These are phyloP conservation scores for Notodonta ziczac DNA, from an alignment of 2,888 invertebrate species.

Conservation along the genomic window DNA sequence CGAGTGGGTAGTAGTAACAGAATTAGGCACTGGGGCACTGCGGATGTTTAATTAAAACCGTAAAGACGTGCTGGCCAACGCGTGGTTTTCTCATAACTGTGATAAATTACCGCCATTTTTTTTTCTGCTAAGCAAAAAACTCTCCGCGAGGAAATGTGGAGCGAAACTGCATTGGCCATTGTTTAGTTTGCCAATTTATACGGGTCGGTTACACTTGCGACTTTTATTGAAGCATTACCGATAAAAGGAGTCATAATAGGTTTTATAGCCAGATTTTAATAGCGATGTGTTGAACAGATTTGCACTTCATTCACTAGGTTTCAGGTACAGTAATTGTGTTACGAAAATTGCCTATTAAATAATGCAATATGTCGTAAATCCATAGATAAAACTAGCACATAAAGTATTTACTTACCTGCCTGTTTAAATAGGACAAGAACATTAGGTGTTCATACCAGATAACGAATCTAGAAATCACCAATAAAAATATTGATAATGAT, in stretches of 20 bases:
- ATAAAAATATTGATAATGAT: no score
- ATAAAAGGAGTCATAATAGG: constrained; percentile 81
- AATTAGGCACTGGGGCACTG: constrained; percentile 70
- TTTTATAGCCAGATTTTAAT: constrained; percentile 80
- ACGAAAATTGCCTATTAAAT: constrained; percentile 1
- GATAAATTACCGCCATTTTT: constrained; percentile 65
- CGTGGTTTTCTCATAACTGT: constrained; percentile 81
- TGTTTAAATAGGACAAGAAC: no score
- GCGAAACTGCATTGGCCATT: constrained; percentile 80
- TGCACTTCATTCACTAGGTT: constrained; percentile 53
- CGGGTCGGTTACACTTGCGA: constrained; percentile 83
- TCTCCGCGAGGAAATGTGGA: constrained; percentile 78
- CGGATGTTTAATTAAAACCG: constrained; percentile 72
- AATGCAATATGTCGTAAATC: not conserved
- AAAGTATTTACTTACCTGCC: no score
- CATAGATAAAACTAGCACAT: not conserved
- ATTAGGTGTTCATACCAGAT: no score
- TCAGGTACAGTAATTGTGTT: not conserved
- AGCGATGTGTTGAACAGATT: constrained; percentile 70
- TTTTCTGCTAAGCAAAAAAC: constrained; percentile 72
- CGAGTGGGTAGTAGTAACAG: constrained; percentile 51
- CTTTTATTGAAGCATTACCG: constrained; percentile 84
- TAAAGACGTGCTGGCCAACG: constrained; percentile 78
- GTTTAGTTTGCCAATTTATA: constrained; percentile 85
- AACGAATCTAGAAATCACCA: no score